These are phyloP conservation scores for Trachelus stipa DNA, from an alignment of 2,888 invertebrate genomes.

Conservation along the genomic window DNA sequence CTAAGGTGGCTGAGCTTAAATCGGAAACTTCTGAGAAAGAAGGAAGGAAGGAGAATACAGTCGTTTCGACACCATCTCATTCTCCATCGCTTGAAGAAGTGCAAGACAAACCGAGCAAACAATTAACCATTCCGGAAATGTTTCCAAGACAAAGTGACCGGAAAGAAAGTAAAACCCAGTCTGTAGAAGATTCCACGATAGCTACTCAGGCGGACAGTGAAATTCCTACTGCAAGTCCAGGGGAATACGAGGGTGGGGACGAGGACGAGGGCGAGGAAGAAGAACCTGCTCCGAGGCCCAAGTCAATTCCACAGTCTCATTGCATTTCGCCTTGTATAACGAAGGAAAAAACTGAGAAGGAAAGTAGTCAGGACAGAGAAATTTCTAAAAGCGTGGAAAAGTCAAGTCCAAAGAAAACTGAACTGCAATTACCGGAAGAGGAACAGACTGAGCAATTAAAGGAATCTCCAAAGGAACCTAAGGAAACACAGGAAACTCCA, in stretches of 20 bases:
- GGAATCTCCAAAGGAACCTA: conserved; percentile 34
- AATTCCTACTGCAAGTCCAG: conserved; percentile 57
- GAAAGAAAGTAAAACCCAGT: conserved; percentile 17
- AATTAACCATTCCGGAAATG: conserved; percentile 51
- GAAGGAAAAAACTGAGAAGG: conserved; percentile 28
- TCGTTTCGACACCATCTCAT: conserved; percentile 40
- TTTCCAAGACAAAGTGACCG: conserved; percentile 26
- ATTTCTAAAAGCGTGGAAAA: conserved; percentile 39
- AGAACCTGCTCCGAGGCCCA: conserved; percentile 48
- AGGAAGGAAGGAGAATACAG: conserved; percentile 42
- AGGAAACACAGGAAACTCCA: conserved; percentile 21
- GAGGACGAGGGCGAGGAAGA: conserved; percentile 64
- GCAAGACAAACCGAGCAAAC: conserved; percentile 34
- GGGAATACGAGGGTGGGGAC: conserved; percentile 63
- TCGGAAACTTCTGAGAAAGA: conserved; percentile 32
- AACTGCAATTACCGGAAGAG: conserved; percentile 12
- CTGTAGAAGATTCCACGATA: conserved; percentile 36
- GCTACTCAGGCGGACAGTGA: conserved; percentile 47
- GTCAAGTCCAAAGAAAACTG: conserved; percentile 1
- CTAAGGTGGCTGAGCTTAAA: conserved; percentile 43
- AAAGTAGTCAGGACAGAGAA: conserved; percentile 41
- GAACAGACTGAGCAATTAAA: conserved; percentile 26
- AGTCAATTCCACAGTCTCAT: conserved; percentile 39
- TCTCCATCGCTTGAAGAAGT: conserved; percentile 35
- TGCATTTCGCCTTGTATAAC: conserved; percentile 27